Percentiles rank a stretch among this genome's conserved stretches.
phyloP scores from a whole-genome alignment of 1,140 invertebrate genomes.

The Cyclargus thomasi region DNA sequence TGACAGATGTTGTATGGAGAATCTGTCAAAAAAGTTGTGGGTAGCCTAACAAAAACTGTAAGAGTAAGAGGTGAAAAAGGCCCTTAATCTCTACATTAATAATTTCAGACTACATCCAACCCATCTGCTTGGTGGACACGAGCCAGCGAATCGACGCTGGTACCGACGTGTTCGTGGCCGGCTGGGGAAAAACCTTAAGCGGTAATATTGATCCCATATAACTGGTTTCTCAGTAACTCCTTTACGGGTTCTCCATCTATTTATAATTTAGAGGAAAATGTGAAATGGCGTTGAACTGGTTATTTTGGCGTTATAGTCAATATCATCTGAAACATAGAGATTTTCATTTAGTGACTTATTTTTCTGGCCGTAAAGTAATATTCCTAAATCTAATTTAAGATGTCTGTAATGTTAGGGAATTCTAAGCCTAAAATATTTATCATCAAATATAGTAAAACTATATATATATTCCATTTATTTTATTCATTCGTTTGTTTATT shows the following conservation, averaged over 20 bases:
- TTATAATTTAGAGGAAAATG: not conserved
- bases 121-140: slow-evolving; percentile 75
- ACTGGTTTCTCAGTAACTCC: not conserved
- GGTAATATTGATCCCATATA: slow-evolving; percentile 31
- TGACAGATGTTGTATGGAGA: too few species aligned
- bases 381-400: too few species aligned
- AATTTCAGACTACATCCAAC: slow-evolving; percentile 71
- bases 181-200: slow-evolving; percentile 74
- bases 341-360: too few species aligned
- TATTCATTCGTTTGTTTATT: too few species aligned
- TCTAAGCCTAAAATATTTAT: too few species aligned
- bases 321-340: not conserved
- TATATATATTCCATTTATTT: too few species aligned
- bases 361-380: too few species aligned
- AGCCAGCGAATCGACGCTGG: slow-evolving; percentile 38
- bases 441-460: too few species aligned
- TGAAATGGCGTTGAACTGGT: not conserved
- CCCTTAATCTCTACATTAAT: slow-evolving; percentile 23
- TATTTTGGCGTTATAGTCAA: not conserved
- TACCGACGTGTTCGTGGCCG: slow-evolving; percentile 54
- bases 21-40: too few species aligned
- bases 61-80: too few species aligned
- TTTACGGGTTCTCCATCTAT: not conserved
- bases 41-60: too few species aligned
- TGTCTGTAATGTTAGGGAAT: too few species aligned